Conservation (phyloP, 2,888 invertebrate species). For the Alsophila aescularia region DNA sequence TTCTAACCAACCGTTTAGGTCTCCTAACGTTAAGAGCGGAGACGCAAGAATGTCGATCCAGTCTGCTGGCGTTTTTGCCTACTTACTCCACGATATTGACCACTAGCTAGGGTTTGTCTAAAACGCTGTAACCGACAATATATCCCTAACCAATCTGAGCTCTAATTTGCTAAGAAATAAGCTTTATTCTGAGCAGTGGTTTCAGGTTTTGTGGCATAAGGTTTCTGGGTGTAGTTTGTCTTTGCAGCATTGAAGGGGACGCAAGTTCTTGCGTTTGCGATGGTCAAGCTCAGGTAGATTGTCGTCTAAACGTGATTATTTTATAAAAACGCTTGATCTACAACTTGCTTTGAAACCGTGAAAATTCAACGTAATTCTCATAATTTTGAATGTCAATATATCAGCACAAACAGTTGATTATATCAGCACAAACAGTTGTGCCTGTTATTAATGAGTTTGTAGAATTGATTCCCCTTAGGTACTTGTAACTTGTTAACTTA, state of each 20-base stretch:
- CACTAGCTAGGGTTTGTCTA: slow-evolving; percentile 34
- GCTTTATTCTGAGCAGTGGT: not conserved
- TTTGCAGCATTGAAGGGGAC: slow-evolving; percentile 35
- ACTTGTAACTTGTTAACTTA: not conserved
- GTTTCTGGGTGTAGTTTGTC: slow-evolving; percentile 10
- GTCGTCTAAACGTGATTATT: slow-evolving; percentile 29
- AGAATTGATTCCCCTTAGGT: slow-evolving; percentile 10
- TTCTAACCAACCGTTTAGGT: slow-evolving; percentile 60
- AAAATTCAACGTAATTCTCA: slow-evolving; percentile 11
- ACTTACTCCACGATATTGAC: slow-evolving; percentile 69
- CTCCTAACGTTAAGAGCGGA: slow-evolving; percentile 55
- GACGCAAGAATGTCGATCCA: slow-evolving; percentile 69
- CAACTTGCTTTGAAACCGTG: no score
- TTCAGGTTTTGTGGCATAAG: slow-evolving; percentile 10
- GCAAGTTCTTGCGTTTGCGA: slow-evolving; percentile 35
- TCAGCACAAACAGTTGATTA: no score
- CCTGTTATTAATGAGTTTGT: slow-evolving; percentile 2
- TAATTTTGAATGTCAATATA: not conserved
- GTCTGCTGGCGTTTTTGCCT: slow-evolving; percentile 76
- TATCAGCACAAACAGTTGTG: slow-evolving; percentile 12
- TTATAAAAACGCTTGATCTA: no score
- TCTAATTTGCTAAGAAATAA: not conserved
- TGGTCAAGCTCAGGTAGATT: slow-evolving; percentile 34
- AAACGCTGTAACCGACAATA: slow-evolving; percentile 32
- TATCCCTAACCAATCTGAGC: not conserved